A percentile compares a stretch with the other conserved stretches of the same genome.
Conservation (phyloP, 2,113 vertebrate genomes). For the Capra hircus region DNA sequence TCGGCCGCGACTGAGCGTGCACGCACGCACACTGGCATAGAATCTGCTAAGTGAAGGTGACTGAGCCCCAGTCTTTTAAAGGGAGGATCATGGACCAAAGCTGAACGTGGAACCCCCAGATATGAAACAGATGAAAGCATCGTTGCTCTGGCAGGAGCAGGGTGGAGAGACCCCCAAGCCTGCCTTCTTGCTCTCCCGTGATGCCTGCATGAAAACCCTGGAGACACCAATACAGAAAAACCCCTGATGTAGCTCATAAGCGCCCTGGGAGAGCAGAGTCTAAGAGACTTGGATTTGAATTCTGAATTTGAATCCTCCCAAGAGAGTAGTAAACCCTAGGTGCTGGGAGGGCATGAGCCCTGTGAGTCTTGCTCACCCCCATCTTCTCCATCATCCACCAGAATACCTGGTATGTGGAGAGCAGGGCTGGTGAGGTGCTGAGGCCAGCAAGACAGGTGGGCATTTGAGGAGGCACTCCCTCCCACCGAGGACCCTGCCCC, state of each 20-base stretch:
- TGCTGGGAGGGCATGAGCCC: rapidly evolving
- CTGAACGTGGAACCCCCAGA: not conserved
- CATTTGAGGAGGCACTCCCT: not conserved
- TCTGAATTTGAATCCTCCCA: not conserved
- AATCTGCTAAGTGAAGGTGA: not conserved
- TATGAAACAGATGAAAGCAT: not conserved
- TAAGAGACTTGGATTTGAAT: not conserved
- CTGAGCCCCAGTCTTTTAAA: not conserved
- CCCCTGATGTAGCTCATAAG: not conserved
- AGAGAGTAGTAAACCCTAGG: not conserved
- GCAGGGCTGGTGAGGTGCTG: not conserved
- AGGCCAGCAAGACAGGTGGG: not conserved
- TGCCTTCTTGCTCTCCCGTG: not conserved
- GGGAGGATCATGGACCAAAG: not conserved
- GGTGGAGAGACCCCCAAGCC: not conserved
- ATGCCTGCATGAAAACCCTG: not conserved
- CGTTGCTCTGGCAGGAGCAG: not conserved
- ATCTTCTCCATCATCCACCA: not conserved
- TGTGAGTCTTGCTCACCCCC: not conserved
- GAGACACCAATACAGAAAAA: not conserved
- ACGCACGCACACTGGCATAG: rapidly evolving
- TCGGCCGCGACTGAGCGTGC: rapidly evolving
- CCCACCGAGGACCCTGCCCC: not conserved
- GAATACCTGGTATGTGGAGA: rapidly evolving
- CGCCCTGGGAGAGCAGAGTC: not conserved